Evolutionary conservation across 2,888 invertebrate species (phyloP).

Genomic region (Pollenia griseotomentosa): DNA sequence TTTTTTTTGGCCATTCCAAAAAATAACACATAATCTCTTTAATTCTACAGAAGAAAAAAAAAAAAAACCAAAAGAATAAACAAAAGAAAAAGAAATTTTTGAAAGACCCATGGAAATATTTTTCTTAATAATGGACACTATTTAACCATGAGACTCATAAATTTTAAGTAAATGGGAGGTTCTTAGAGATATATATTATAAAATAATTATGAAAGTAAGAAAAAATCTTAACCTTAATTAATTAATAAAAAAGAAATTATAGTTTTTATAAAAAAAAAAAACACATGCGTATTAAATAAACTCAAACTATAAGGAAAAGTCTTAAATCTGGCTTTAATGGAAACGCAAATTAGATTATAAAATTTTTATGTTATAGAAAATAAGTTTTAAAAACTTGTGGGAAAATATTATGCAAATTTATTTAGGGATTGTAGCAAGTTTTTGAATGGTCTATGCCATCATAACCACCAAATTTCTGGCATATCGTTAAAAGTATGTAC

Average conservation of each 20-base stretch:
- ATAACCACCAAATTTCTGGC: too few species aligned
- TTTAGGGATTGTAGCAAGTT: too few species aligned
- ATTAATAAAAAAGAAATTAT: too few species aligned
- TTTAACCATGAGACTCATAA: conserved; percentile 52
- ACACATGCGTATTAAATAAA: too few species aligned
- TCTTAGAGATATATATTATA: conserved; percentile 36
- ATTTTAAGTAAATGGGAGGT: conserved; percentile 7
- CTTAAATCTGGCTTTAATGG: too few species aligned
- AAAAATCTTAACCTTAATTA: not conserved
- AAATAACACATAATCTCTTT: conserved; percentile 28
- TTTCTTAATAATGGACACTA: conserved; percentile 13
- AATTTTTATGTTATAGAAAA: too few species aligned
- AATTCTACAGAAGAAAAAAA: conserved; percentile 15
- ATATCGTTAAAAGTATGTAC: too few species aligned
- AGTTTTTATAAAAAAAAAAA: not conserved
- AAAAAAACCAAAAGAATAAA: conserved; percentile 21
- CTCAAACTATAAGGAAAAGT: too few species aligned
- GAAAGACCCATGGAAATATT: not conserved
- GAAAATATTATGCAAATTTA: too few species aligned
- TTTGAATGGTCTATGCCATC: too few species aligned
- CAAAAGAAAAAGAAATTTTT: conserved; percentile 30
- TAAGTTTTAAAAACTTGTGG: too few species aligned
- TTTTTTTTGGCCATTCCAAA: conserved; percentile 25
- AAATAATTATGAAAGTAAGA: conserved; percentile 22
- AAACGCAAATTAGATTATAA: too few species aligned